phyloP scores from a whole-genome alignment of 1,140 invertebrate species.

The Conus betulinus region DNA sequence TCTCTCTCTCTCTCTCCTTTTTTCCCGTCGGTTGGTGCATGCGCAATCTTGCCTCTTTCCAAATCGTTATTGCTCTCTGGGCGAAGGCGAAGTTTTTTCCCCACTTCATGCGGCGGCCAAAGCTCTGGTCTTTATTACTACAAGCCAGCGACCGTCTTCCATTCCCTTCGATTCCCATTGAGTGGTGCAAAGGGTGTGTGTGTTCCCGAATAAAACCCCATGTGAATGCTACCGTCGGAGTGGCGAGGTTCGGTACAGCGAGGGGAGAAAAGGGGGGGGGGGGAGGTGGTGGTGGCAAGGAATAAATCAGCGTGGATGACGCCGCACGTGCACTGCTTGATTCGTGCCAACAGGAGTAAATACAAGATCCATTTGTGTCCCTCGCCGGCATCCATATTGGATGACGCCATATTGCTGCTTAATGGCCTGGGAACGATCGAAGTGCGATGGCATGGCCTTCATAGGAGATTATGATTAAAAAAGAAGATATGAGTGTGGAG shows the following conservation, averaged over 20 bases:
- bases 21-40: neutral
- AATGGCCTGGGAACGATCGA: neutral
- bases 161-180: neutral
- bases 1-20: neutral
- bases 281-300: neutral
- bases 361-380: neutral
- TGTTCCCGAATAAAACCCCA: neutral
- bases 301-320: neutral
- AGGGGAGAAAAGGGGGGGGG: neutral
- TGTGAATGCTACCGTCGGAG: neutral
- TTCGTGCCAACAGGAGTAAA: neutral
- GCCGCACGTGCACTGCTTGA: neutral
- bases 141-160: neutral
- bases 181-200: neutral
- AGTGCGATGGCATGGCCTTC: neutral
- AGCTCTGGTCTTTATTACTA: neutral
- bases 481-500: neutral
- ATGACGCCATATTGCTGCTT: conserved; percentile 3
- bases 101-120: neutral
- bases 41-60: neutral
- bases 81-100: conserved; percentile 14
- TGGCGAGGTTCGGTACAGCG: neutral
- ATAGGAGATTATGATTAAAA: neutral
- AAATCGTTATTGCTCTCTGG: neutral
- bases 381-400: neutral